A percentile compares a stretch with the other conserved stretches of the same genome.
These are phyloP conservation scores for Sepioteuthis lessoniana DNA, from an alignment of 2,888 invertebrate species.

Conservation along the genomic window DNA sequence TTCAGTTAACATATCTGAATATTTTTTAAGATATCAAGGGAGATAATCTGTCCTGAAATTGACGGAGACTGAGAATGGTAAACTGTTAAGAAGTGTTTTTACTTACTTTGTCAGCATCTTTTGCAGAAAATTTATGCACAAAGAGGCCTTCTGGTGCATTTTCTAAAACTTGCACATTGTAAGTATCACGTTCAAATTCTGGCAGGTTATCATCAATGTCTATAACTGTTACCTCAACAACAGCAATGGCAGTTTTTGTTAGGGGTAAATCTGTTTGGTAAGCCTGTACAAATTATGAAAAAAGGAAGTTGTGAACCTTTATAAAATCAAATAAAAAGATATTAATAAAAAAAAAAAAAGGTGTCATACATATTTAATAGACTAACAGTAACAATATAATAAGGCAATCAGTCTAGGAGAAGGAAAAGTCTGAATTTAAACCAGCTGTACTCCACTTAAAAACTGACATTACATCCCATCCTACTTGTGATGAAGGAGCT, in stretches of 20 bases:
- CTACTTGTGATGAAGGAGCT: too few relatives aligned
- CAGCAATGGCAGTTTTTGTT: conserved; percentile 39
- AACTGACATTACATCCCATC: too few relatives aligned
- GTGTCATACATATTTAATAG: too few relatives aligned
- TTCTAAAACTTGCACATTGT: conserved; percentile 43
- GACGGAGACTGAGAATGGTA: not conserved
- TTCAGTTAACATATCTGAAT: too few relatives aligned
- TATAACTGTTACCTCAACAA: not conserved
- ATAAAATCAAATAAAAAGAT: too few relatives aligned
- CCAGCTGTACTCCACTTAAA: too few relatives aligned
- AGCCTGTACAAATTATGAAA: not conserved
- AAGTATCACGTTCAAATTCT: conserved; percentile 6
- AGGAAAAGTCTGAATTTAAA: too few relatives aligned
- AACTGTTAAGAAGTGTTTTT: not conserved
- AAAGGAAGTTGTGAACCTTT: not conserved
- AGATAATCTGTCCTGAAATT: not conserved
- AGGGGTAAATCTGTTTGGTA: conserved; percentile 35
- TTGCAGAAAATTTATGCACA: not conserved
- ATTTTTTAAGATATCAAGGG: not conserved
- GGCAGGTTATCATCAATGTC: conserved; percentile 41
- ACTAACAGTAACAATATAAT: too few relatives aligned
- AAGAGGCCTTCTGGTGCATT: conserved; percentile 41
- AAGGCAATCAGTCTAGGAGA: too few relatives aligned
- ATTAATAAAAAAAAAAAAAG: too few relatives aligned
- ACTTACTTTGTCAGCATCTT: conserved; percentile 40